Conservation (phyloP, 2,888 invertebrate genomes). For the Polydrusus tereticollis region DNA sequence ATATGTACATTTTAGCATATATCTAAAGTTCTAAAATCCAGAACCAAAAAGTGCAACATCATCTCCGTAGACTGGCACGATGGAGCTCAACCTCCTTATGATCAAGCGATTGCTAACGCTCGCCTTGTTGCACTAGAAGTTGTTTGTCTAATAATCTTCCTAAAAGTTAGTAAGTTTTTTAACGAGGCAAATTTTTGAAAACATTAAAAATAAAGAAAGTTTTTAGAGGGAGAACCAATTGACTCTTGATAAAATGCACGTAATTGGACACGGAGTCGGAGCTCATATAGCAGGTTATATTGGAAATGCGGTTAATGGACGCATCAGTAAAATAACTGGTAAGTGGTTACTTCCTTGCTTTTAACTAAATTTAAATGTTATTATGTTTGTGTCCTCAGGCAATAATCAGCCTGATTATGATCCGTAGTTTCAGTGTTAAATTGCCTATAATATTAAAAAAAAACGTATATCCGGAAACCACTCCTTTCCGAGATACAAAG, state of each 20-base stretch:
- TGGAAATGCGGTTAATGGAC: constrained; percentile 61
- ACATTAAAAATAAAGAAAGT: background rate
- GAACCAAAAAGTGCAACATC: constrained; percentile 61
- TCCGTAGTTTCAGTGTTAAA: no score
- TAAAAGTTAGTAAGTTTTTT: constrained; percentile 61
- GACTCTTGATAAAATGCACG: constrained; percentile 62
- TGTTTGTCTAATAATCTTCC: constrained; percentile 64
- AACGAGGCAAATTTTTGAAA: background rate
- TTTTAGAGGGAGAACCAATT: constrained; percentile 35
- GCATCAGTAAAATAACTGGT: constrained; percentile 63
- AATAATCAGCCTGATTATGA: no score
- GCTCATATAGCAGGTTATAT: constrained; percentile 71
- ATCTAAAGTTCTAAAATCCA: constrained; percentile 47
- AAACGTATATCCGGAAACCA: no score
- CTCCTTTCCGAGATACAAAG: no score
- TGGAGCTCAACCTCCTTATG: constrained; percentile 70
- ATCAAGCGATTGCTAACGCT: constrained; percentile 72
- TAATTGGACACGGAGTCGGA: constrained; percentile 70
- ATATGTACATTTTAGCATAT: constrained; percentile 55
- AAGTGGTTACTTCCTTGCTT: no score
- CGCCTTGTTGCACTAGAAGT: constrained; percentile 71
- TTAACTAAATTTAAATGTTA: no score
- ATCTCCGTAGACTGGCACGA: constrained; percentile 70
- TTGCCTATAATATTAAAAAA: no score
- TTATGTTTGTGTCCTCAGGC: no score